Percentiles rank a stretch among this genome's conserved stretches.
Conservation (phyloP, 2,113 vertebrate species). For the Oriolus oriolus region DNA sequence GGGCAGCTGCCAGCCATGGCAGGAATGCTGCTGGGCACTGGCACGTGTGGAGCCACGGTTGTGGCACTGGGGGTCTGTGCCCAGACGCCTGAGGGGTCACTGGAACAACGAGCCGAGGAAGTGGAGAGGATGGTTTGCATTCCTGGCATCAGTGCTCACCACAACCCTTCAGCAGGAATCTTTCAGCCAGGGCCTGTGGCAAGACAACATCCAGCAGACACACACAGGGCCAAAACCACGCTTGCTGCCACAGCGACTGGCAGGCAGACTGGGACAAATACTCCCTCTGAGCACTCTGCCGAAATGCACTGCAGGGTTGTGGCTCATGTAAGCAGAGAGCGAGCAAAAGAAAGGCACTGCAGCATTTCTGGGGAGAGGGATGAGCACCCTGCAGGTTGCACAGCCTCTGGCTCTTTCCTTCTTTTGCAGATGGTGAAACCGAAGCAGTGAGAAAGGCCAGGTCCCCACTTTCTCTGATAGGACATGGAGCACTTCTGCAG, state of each 20-base stretch:
- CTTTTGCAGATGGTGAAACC: background rate
- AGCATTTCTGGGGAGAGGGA: background rate
- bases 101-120: background rate
- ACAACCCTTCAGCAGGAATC: background rate
- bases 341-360: background rate
- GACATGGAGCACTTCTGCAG: background rate
- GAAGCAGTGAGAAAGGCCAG: background rate
- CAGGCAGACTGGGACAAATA: background rate
- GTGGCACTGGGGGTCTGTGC: background rate
- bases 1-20: background rate
- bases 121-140: background rate
- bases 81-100: background rate
- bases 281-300: background rate
- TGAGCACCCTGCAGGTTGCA: background rate
- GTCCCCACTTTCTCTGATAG: accelerated
- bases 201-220: background rate
- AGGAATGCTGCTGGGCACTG: background rate
- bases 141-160: accelerated
- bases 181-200: background rate
- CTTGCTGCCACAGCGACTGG: accelerated
- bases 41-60: accelerated
- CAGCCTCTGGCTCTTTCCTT: background rate
- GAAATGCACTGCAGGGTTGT: background rate
- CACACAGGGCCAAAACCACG: background rate
- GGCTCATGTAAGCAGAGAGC: accelerated